Conservation (phyloP, 1,140 invertebrate species). For the Brachionus manjavacas region DNA sequence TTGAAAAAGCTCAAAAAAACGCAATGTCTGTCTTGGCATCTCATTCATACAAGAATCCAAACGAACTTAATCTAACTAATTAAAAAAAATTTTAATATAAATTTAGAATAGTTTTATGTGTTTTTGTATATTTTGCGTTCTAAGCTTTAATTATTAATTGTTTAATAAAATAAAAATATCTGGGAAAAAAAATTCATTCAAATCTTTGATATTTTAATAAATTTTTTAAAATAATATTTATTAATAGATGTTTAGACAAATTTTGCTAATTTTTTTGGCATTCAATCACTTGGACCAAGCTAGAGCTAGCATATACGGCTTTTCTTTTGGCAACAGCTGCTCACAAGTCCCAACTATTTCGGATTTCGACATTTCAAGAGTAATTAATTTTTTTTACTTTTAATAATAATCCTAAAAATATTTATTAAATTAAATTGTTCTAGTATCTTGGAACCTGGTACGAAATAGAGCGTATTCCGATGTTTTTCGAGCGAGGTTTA, state of each 20-base stretch:
- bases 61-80: neutral
- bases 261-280: neutral
- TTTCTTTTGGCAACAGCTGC: neutral
- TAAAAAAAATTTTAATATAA: neutral
- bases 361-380: neutral
- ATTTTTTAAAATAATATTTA: neutral
- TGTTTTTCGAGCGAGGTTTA: neutral
- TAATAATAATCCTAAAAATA: neutral
- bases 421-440: neutral
- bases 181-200: too few relatives aligned
- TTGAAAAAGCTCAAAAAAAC: constrained; percentile 29
- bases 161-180: neutral
- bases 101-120: neutral
- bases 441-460: constrained; percentile 33
- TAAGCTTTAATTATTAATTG: neutral
- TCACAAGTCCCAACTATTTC: neutral
- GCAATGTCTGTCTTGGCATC: constrained; percentile 1
- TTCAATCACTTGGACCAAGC: neutral
- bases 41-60: neutral
- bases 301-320: neutral
- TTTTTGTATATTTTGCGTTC: neutral
- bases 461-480: constrained; percentile 25
- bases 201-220: neutral
- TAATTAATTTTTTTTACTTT: neutral
- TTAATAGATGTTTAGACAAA: neutral